These are phyloP conservation scores for Notechis scutatus DNA, from an alignment of 2,113 vertebrate genomes.

Conservation along the genomic window DNA sequence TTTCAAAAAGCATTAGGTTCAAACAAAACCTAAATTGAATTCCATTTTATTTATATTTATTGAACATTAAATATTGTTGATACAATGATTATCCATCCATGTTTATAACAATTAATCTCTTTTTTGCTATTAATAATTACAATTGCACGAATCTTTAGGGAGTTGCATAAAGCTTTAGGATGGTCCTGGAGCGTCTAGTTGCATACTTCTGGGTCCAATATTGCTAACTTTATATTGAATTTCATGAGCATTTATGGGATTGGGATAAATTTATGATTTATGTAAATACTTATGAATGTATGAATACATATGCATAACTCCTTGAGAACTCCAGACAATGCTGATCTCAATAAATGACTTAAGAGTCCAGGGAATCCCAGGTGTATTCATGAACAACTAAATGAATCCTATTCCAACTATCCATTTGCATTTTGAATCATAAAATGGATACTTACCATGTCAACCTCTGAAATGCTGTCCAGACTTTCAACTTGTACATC, in stretches of 20 bases:
- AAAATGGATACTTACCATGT: slow-evolving; percentile 80
- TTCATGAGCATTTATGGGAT: not conserved
- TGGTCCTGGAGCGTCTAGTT: not conserved
- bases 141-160: not conserved
- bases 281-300: not conserved
- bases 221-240: not conserved
- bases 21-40: not conserved
- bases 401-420: not conserved
- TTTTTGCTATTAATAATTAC: not conserved
- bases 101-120: not conserved
- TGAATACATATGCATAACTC: not conserved
- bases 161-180: not conserved
- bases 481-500: slow-evolving; percentile 95
- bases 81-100: not conserved
- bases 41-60: not conserved
- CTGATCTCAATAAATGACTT: not conserved
- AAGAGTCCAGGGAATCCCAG: not conserved
- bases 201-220: not conserved
- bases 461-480: slow-evolving; percentile 96
- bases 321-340: not conserved
- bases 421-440: not conserved
- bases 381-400: not conserved
- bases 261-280: not conserved
- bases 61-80: not conserved
- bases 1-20: not conserved